These are phyloP conservation scores for Conopomorpha cramerella DNA, from an alignment of 1,140 invertebrate genomes.

Conservation along the genomic window DNA sequence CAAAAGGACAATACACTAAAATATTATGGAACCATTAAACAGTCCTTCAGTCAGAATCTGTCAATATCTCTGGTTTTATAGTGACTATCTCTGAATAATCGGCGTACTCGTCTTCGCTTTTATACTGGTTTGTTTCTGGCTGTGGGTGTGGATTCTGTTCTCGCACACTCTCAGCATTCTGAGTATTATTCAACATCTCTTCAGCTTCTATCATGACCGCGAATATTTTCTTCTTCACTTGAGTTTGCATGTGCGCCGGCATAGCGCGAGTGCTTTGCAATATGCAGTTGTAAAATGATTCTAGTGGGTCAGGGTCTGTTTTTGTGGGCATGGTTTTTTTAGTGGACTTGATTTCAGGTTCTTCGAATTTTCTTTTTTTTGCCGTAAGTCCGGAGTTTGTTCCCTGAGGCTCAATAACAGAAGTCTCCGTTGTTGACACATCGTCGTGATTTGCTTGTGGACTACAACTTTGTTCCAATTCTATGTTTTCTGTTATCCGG, in stretches of 20 bases:
- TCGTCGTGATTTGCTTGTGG: conserved; percentile 17
- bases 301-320: conserved; percentile 21
- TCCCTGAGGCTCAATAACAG: conserved; percentile 7
- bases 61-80: conserved; percentile 31
- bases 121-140: too few relatives aligned
- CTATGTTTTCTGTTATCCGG: conserved; percentile 45
- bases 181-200: conserved; percentile 25
- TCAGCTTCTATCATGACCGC: conserved; percentile 43
- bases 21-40: conserved; percentile 12
- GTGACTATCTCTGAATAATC: conserved; percentile 7
- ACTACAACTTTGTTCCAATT: conserved; percentile 20
- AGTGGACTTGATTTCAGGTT: neutral
- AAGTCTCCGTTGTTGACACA: conserved; percentile 22
- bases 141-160: too few relatives aligned
- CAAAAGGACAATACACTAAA: too few relatives aligned
- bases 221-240: conserved; percentile 51
- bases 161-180: too few relatives aligned
- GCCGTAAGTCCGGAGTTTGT: neutral
- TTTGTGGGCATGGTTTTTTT: neutral
- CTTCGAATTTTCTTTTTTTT: conserved; percentile 3
- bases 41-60: conserved; percentile 21
- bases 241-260: conserved; percentile 46
- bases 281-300: conserved; percentile 41
- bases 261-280: conserved; percentile 37
- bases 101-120: conserved; percentile 2